These are phyloP conservation scores for Drosophila erecta DNA, from an alignment of 1,140 invertebrate genomes.

Conservation along the genomic window DNA sequence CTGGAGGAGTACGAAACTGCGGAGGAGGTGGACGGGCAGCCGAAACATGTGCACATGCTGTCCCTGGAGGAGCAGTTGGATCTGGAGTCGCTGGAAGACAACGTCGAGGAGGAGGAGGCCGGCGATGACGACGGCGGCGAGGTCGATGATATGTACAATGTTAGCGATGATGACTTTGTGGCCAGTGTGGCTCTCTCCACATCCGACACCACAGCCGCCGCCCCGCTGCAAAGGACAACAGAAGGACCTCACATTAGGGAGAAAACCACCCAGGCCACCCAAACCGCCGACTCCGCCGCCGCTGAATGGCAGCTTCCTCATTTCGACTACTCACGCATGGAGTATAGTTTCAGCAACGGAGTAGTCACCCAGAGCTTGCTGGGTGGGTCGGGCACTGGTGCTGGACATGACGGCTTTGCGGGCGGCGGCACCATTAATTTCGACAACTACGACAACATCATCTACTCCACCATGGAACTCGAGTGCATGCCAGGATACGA, in stretches of 20 bases:
- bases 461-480: constrained; percentile 84
- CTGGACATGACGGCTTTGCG: constrained; percentile 47
- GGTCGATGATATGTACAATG: constrained; percentile 68
- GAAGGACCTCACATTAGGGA: constrained; percentile 2
- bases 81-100: constrained; percentile 65
- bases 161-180: constrained; percentile 77
- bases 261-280: not conserved
- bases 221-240: constrained; percentile 7
- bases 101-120: constrained; percentile 55
- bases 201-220: constrained; percentile 36
- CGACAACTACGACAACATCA: constrained; percentile 84
- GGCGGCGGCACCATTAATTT: constrained; percentile 78
- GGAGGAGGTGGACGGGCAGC: constrained; percentile 34
- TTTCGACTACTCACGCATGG: constrained; percentile 84
- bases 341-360: constrained; percentile 81
- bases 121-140: constrained; percentile 46
- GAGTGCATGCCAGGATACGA: constrained; percentile 88
- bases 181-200: constrained; percentile 66
- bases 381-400: constrained; percentile 36
- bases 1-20: constrained; percentile 60
- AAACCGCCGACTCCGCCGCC: constrained; percentile 20
- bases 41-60: constrained; percentile 58
- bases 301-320: constrained; percentile 74
- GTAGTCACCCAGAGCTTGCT: constrained; percentile 77
- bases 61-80: constrained; percentile 68